Conservation (phyloP, 2,797 vertebrate genomes). For the Petrocephalus schoutedeni region DNA sequence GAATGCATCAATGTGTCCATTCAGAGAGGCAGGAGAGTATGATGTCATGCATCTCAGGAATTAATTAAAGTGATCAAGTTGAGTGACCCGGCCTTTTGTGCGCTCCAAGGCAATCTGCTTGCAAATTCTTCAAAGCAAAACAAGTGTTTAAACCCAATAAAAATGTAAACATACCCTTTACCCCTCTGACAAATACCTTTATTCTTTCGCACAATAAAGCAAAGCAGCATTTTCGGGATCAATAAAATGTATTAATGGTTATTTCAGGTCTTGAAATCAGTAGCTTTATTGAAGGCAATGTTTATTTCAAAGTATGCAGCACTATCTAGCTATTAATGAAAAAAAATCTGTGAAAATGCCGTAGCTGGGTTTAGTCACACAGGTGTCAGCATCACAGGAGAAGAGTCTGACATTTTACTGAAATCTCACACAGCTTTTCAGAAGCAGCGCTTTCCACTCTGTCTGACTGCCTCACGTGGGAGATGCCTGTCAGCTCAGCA, state of each 20-base stretch:
- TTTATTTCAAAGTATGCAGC: background rate
- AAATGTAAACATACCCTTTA: background rate
- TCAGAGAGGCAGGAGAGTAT: conserved; percentile 48
- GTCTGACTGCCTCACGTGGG: background rate
- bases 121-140: conserved; percentile 17
- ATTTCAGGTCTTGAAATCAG: background rate
- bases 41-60: conserved; percentile 49
- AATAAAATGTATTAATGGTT: background rate
- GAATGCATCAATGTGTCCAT: conserved; percentile 47
- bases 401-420: background rate
- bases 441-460: background rate
- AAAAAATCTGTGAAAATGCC: background rate
- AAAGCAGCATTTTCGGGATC: background rate
- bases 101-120: conserved; percentile 27
- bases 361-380: background rate
- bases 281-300: background rate
- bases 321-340: background rate
- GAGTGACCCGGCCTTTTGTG: conserved; percentile 27
- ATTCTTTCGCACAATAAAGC: background rate
- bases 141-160: background rate
- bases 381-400: background rate
- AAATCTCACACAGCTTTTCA: background rate
- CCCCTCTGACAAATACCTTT: background rate
- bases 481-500: background rate
- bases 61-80: conserved; percentile 43